Evolutionary conservation across 2,888 invertebrate species (phyloP).

Genomic region (Apamea sordens): DNA sequence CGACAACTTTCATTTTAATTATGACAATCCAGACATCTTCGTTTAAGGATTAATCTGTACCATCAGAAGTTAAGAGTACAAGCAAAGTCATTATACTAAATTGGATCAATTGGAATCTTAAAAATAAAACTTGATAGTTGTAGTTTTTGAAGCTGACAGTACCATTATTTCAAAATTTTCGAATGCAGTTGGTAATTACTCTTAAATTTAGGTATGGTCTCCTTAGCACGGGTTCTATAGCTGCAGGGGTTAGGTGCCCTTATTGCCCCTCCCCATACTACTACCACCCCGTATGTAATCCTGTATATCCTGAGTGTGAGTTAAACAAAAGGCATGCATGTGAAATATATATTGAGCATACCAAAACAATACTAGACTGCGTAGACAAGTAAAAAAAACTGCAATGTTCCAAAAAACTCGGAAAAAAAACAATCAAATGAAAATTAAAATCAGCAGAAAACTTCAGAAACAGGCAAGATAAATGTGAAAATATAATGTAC

Average conservation of each 20-base stretch:
- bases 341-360: conserved; percentile 1
- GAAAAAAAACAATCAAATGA: not conserved
- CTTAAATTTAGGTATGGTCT: not conserved
- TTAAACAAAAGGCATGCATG: not conserved
- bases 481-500: not conserved
- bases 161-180: not conserved
- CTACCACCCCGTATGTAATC: not conserved
- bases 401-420: not conserved
- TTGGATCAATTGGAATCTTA: no score
- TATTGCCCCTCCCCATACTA: no score
- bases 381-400: not conserved
- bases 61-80: not conserved
- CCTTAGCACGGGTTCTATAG: not conserved
- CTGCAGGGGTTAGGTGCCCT: not conserved
- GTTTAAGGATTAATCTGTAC: not conserved
- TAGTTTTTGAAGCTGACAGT: not conserved
- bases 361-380: not conserved
- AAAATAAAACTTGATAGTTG: not conserved
- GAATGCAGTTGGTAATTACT: not conserved
- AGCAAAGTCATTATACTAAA: not conserved
- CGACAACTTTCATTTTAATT: not conserved
- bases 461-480: not conserved
- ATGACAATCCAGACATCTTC: not conserved
- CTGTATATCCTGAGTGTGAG: conserved; percentile 3
- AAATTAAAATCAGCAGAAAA: not conserved